Conservation (phyloP, 2,888 invertebrate species). For the Hirtodrosophila alboralis region DNA sequence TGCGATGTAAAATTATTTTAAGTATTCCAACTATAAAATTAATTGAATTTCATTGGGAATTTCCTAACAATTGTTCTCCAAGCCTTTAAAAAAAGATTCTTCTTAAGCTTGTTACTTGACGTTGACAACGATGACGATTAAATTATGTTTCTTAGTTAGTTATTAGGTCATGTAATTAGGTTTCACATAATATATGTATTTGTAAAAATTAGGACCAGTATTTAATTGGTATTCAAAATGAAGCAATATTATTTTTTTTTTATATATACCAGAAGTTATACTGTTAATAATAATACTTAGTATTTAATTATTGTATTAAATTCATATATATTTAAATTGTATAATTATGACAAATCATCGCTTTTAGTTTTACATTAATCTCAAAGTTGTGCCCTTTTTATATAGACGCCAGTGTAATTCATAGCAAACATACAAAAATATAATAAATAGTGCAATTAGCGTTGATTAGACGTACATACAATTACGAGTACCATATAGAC, state of each 20-base stretch:
- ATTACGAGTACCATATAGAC: conserved; percentile 54
- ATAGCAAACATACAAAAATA: conserved; percentile 39
- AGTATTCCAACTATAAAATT: conserved; percentile 27
- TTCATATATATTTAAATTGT: conserved; percentile 2
- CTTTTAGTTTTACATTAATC: conserved; percentile 27
- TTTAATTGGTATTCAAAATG: conserved; percentile 45
- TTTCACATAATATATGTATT: conserved; percentile 25
- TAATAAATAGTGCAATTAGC: conserved; percentile 71
- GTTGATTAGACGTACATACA: conserved; percentile 59
- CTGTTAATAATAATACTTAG: conserved; percentile 5
- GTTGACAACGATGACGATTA: conserved; percentile 19
- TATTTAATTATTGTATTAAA: conserved; percentile 41
- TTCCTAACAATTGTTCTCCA: conserved; percentile 5
- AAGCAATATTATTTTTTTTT: conserved; percentile 39
- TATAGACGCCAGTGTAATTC: conserved; percentile 56
- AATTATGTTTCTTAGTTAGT: conserved; percentile 23
- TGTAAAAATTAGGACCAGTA: conserved; percentile 26
- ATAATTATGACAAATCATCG: not conserved
- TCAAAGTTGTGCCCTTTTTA: conserved; percentile 14
- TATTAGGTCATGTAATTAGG: conserved; percentile 14
- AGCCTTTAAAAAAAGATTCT: conserved; percentile 15
- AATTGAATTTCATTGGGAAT: conserved; percentile 7
- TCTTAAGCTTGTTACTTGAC: conserved; percentile 29
- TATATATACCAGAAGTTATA: conserved; percentile 14
- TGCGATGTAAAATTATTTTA: conserved; percentile 31